Conservation (phyloP, 92 coral and sea anemone species). For the Palythoa grandiflora region DNA sequence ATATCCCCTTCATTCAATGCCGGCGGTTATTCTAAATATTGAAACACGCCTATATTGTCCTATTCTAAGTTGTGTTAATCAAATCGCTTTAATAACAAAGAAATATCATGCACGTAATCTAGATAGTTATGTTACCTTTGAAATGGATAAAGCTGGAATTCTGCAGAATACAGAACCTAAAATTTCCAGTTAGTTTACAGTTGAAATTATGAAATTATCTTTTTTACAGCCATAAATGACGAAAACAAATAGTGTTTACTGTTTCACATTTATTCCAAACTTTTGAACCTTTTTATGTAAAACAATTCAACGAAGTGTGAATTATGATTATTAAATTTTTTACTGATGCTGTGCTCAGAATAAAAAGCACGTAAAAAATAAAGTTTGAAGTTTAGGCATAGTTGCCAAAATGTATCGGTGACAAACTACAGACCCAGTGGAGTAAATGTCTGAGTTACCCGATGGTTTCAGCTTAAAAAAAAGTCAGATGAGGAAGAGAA, state of each 20-base stretch:
- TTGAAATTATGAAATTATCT: neutral
- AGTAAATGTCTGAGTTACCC: too few species aligned
- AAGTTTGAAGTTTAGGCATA: too few species aligned
- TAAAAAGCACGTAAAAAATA: too few species aligned
- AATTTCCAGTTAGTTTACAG: constrained; percentile 10
- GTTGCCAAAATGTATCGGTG: too few species aligned
- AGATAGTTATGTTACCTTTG: neutral
- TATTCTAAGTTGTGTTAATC: neutral
- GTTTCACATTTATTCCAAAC: constrained; percentile 5
- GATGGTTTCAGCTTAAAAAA: too few species aligned
- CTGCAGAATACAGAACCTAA: neutral
- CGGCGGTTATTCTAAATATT: too few species aligned
- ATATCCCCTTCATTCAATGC: neutral
- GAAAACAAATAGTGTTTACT: neutral
- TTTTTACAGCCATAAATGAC: neutral
- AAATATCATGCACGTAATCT: constrained; percentile 6
- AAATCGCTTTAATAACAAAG: neutral
- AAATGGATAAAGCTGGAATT: constrained; percentile 1
- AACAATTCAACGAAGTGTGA: neutral
- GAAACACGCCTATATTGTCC: neutral
- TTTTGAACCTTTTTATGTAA: neutral
- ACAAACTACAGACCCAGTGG: too few species aligned
- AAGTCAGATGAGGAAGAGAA: too few species aligned
- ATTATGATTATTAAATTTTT: too few species aligned
- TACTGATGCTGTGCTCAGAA: too few species aligned